Conservation (phyloP, 1,140 invertebrate species). For the Drosophila tristis region DNA sequence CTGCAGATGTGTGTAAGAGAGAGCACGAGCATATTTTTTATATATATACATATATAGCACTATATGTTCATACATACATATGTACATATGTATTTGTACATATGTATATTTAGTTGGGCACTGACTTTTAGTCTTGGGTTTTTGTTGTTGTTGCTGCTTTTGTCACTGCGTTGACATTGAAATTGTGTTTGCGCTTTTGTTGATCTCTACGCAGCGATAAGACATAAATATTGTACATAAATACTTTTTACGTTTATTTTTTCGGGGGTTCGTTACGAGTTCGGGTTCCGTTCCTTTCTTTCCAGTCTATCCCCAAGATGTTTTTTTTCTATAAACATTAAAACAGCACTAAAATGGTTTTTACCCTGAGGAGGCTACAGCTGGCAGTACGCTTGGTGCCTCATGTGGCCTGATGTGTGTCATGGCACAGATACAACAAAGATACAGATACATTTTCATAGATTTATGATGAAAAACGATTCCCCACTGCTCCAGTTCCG, state of each 20-base stretch:
- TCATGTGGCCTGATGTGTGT: constrained; percentile 15
- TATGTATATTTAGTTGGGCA: constrained; percentile 64
- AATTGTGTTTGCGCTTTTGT: constrained; percentile 75
- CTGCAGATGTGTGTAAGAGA: constrained; percentile 16
- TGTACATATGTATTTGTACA: not conserved
- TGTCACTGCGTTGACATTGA: constrained; percentile 72
- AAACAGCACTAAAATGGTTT: constrained; percentile 43
- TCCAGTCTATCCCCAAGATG: constrained; percentile 25
- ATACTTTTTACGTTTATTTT: constrained; percentile 58
- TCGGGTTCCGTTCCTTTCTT: constrained; percentile 6
- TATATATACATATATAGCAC: not conserved
- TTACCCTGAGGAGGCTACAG: constrained; percentile 42
- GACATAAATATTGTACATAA: constrained; percentile 64
- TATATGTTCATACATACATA: constrained; percentile 2
- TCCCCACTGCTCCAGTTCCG: not conserved
- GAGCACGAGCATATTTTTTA: too few species aligned
- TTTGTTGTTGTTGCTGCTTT: constrained; percentile 27
- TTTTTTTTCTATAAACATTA: constrained; percentile 76
- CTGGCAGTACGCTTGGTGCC: constrained; percentile 45
- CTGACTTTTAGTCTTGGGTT: constrained; percentile 68
- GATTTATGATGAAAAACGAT: not conserved
- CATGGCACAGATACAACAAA: constrained; percentile 20
- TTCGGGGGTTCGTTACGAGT: not conserved
- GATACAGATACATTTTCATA: constrained; percentile 1
- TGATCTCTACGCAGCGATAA: constrained; percentile 79